Base-by-base conservation (phyloP, 1,140 invertebrate species). In the Drosophila serrata region DNA sequence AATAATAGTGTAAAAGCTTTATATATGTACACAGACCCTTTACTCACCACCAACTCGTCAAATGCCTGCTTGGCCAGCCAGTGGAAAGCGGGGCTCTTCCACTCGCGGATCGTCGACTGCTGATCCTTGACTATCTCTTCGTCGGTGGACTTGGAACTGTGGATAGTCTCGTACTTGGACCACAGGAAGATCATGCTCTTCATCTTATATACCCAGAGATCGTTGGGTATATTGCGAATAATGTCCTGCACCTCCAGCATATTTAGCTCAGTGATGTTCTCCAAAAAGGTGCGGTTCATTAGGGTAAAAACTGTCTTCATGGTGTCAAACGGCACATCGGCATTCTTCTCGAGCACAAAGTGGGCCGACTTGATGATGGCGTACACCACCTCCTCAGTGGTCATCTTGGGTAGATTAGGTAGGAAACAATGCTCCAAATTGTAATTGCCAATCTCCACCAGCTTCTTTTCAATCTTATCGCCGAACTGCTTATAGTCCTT, bases 1-100 rank as follows among this genome's bases (percentile, higher is more conserved):
- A 27, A 22, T 17, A 35, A 40, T 24, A 12, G 4, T 1, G 1
- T 27, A 51, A 9, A 46, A 42, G 1, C n/a, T 9, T 42, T 8
- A 27, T 9, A n/a, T 6, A 43, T 7, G 1, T 12, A 11, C 12
- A 11, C 3, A 3, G 7, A 19, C 8, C 17, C 17, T 13, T 8
- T 27, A 59, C 70, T 35, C 22, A 90, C 84, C 65, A 85, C 63
- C 4, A 88, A 48, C 35, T 88, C 84, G 0, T 81, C 74, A 19
- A 73, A 75, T 8, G 84, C 84, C 85, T 90, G 81, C 64, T 85
- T 88, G 62, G 85, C 77, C 19, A 85, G 40, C 86, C 86, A 88
- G 48, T 88, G 84, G 64, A 88, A 88, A 15, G 65, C 27, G 0
- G 84, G 80, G 49, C 72, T 81, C 53, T 88, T 84, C 68, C 76